These are phyloP conservation scores for Paradoxurus hermaphroditus DNA, from an alignment of 2,113 vertebrate species.

Conservation along the genomic window DNA sequence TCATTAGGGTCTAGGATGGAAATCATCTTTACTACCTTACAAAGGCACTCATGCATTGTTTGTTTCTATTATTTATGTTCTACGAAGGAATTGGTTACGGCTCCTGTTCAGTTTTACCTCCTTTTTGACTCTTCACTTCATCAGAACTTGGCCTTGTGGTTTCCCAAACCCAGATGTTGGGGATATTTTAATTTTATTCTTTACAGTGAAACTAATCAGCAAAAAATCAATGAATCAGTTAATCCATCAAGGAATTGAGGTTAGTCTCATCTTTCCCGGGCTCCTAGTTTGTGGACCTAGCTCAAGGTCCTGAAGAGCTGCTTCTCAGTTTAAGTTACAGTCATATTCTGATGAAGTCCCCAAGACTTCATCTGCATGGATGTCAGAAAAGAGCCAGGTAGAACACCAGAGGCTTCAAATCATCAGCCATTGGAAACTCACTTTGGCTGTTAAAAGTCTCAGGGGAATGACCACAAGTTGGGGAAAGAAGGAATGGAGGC, in stretches of 20 bases:
- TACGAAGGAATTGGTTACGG: not conserved
- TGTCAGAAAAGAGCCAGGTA: not conserved
- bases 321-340: not conserved
- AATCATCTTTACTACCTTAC: not conserved
- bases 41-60: not conserved
- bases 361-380: not conserved
- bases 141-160: not conserved
- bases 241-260: not conserved
- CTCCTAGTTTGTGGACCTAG: not conserved
- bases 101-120: not conserved
- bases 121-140: not conserved
- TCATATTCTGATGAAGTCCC: not conserved
- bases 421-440: not conserved
- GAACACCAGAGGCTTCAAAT: not conserved
- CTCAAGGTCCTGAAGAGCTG: not conserved
- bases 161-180: not conserved
- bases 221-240: not conserved
- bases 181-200: not conserved
- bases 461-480: not conserved
- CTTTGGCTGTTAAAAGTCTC: conserved; percentile 11
- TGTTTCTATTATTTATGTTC: not conserved
- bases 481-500: not conserved
- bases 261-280: not conserved
- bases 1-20: not conserved
- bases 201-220: not conserved